Conservation (phyloP, 2,888 invertebrate species). For the Athetis lepigone region DNA sequence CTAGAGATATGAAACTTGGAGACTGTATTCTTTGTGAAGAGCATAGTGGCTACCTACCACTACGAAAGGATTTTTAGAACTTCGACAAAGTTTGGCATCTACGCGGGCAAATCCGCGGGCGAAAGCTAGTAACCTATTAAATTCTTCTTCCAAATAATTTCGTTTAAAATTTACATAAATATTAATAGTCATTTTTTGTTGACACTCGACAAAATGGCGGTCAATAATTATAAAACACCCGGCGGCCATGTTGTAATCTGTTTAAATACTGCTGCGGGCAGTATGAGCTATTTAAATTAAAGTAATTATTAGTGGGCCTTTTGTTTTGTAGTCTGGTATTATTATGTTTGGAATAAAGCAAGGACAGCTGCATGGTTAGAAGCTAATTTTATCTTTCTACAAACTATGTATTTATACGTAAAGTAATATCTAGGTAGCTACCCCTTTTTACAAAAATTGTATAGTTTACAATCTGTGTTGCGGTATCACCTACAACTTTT, state of each 20-base stretch:
- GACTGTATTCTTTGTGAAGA: too few species aligned
- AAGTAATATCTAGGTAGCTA: too few species aligned
- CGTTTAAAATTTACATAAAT: slow-evolving; percentile 54
- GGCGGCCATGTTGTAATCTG: slow-evolving; percentile 43
- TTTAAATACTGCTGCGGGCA: slow-evolving; percentile 39
- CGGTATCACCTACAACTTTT: too few species aligned
- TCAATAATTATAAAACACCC: slow-evolving; percentile 53
- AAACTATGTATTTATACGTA: not conserved
- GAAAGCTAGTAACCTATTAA: not conserved
- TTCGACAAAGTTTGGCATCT: too few species aligned
- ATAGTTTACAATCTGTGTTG: too few species aligned
- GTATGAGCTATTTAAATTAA: slow-evolving; percentile 56
- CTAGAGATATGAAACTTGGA: too few species aligned
- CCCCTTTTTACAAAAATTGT: too few species aligned
- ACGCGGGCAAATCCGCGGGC: too few species aligned
- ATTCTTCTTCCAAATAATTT: slow-evolving; percentile 11
- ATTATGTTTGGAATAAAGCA: not conserved
- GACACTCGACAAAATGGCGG: slow-evolving; percentile 51
- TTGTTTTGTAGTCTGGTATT: slow-evolving; percentile 40
- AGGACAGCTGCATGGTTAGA: not conserved
- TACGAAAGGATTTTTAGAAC: too few species aligned
- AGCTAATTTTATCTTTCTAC: not conserved
- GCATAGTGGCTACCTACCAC: too few species aligned
- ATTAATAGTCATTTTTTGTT: slow-evolving; percentile 58
- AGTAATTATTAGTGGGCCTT: slow-evolving; percentile 49